These are phyloP conservation scores for Oncorhynchus nerka DNA, from an alignment of 2,113 vertebrate genomes.

Conservation along the genomic window DNA sequence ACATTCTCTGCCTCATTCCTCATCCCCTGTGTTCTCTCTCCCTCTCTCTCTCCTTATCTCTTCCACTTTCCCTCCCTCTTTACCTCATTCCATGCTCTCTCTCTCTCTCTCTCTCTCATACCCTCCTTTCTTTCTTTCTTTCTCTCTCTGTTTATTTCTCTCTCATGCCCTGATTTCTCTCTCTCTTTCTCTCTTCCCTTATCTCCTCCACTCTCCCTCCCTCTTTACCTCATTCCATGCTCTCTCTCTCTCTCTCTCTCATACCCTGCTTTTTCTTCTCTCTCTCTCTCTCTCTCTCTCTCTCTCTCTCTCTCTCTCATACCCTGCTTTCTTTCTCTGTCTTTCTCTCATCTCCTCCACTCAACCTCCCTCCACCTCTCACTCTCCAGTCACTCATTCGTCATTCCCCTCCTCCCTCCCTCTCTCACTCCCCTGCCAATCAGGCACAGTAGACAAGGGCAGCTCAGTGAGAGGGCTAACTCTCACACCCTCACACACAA, in stretches of 20 bases:
- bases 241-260: not conserved
- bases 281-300: slow-evolving; percentile 7
- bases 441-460: too few species aligned
- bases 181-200: not conserved
- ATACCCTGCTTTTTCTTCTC: slow-evolving; percentile 6
- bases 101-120: not conserved
- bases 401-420: not conserved
- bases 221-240: not conserved
- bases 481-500: not conserved
- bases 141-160: not conserved
- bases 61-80: not conserved
- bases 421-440: not conserved
- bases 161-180: not conserved
- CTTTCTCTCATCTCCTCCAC: not conserved
- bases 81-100: not conserved
- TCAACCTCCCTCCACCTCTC: not conserved
- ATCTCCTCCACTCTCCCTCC: not conserved
- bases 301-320: not conserved
- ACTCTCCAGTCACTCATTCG: not conserved
- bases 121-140: not conserved
- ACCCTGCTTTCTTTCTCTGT: not conserved
- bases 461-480: too few species aligned
- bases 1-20: not conserved
- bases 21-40: not conserved
- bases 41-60: not conserved